phyloP scores from a whole-genome alignment of 1,140 invertebrate species.

The Laupala kohalensis region DNA sequence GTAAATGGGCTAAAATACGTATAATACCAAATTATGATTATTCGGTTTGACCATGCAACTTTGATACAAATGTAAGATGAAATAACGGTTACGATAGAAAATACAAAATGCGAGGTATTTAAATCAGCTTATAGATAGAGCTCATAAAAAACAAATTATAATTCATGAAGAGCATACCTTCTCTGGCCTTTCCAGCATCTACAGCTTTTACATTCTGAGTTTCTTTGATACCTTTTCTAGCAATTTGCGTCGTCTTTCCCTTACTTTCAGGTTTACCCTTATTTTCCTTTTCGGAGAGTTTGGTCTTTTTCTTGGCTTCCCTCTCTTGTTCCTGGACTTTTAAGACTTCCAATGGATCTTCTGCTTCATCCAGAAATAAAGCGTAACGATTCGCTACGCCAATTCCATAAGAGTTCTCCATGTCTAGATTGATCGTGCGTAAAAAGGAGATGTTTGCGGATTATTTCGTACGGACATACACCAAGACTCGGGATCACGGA shows the following conservation, averaged over 20 bases:
- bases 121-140: too few species aligned
- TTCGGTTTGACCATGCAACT: too few species aligned
- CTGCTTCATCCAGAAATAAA: constrained; percentile 74
- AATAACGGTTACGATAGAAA: too few species aligned
- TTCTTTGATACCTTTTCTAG: constrained; percentile 53
- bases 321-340: constrained; percentile 64
- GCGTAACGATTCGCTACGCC: constrained; percentile 84
- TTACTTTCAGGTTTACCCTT: constrained; percentile 49
- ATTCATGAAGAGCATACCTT: constrained; percentile 31
- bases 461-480: constrained; percentile 4
- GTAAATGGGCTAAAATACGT: too few species aligned
- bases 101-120: too few species aligned
- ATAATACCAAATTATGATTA: too few species aligned
- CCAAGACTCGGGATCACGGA: background rate
- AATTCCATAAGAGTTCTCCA: constrained; percentile 89
- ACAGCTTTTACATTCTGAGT: constrained; percentile 46
- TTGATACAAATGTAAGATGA: too few species aligned
- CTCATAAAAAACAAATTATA: too few species aligned
- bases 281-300: constrained; percentile 75
- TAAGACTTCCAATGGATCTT: constrained; percentile 79
- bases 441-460: constrained; percentile 15
- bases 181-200: constrained; percentile 35
- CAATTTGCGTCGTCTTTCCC: constrained; percentile 34
- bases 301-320: constrained; percentile 68
- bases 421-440: constrained; percentile 26